Evolutionary conservation across 2,113 vertebrate genomes (phyloP), one percentile per base, ranked within the genome.

Genomic region (Syngnathus typhle): DNA sequence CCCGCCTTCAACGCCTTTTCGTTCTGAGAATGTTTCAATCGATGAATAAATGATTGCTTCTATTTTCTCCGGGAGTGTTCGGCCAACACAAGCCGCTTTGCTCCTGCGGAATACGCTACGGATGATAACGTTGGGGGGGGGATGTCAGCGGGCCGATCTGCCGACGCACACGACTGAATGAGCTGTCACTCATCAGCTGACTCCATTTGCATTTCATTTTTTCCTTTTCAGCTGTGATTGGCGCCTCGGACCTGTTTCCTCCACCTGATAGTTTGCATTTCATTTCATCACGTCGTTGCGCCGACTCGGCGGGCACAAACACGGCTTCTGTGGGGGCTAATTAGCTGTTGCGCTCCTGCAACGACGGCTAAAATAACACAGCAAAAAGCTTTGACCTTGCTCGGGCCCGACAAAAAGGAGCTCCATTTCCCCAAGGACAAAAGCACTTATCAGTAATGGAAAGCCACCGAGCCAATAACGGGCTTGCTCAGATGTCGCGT

Each of bases 11-110:
- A 72, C 72, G 78, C 76, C 77, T 83, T 70, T 72, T 70, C 76
- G 73, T 74, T 82, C 78, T 87, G 83, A 87, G 88, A 91, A 91
- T 88, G 85, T 88, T 89, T 88, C 88, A 89, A 90, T 90, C 88
- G 71, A 90, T 91, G 83, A 90, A 91, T 90, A 89, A 91, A 88
- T 89, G 85, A 90, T 90, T 88, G 86, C 85, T 88, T 88, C 88
- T 90, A 90, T 90, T 90, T 87, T 90, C 84, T 82, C 83, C 71
- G 60, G 2, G 27, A 74, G 72, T 69, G 64, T 79, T 76, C 67
- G 72, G 84, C 78, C 76, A 72, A 85, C 77, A 74, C 72, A 67
- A 70, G 78, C 78, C 67, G 47, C 68, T 79, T 72, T 72, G 66
- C 77, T 72, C 65, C 69, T 71, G n/a, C 78, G 63, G 74, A 77